phyloP scores from a whole-genome alignment of 2,113 vertebrate species.

The Macquaria ambigua region DNA sequence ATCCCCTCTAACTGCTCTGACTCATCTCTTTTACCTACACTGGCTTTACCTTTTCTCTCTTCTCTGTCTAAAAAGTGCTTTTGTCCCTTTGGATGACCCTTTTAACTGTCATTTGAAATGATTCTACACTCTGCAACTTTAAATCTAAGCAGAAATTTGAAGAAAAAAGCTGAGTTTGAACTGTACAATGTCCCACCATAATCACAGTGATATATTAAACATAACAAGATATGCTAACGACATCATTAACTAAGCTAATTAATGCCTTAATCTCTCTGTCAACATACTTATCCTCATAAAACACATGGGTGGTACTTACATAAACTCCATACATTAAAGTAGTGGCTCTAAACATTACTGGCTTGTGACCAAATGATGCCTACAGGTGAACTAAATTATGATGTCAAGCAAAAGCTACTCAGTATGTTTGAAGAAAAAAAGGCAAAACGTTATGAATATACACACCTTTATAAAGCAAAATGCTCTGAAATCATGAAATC shows the following conservation, averaged over 20 bases:
- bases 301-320: slow-evolving; percentile 2
- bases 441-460: neutral
- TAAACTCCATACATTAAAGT: slow-evolving; percentile 6
- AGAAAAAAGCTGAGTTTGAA: neutral
- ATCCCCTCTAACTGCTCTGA: neutral
- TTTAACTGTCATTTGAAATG: neutral
- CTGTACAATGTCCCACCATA: neutral
- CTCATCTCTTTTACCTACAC: neutral
- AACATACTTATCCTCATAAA: slow-evolving; percentile 27
- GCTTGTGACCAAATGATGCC: neutral
- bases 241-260: slow-evolving; percentile 47
- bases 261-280: slow-evolving; percentile 22
- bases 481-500: neutral
- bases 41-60: neutral
- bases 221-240: slow-evolving; percentile 21
- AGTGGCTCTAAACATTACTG: slow-evolving; percentile 3
- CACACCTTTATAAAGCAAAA: neutral
- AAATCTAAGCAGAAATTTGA: slow-evolving; percentile 12
- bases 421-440: neutral
- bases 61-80: neutral
- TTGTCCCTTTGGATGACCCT: neutral
- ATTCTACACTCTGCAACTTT: neutral
- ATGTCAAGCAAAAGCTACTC: neutral
- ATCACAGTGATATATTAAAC: slow-evolving; percentile 37
- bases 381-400: neutral